A percentile compares a stretch with the other conserved stretches of the same genome.
These are phyloP conservation scores for Drosophila santomea DNA, from an alignment of 1,140 invertebrate species.

Conservation along the genomic window DNA sequence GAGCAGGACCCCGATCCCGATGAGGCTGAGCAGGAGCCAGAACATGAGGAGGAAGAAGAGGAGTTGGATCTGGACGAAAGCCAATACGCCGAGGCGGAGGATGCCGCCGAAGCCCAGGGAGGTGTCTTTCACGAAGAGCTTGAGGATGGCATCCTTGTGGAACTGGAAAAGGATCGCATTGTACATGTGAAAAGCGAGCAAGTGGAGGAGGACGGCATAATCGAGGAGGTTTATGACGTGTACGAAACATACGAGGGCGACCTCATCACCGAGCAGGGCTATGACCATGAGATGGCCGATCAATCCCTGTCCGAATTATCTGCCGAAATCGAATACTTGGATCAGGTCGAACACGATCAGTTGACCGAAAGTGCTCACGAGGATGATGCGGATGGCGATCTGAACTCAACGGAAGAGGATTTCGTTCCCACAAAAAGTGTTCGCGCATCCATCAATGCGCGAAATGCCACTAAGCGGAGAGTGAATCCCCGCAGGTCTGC, in stretches of 20 bases:
- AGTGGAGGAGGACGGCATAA: constrained; percentile 72
- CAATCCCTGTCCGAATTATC: constrained; percentile 66
- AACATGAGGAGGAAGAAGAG: constrained; percentile 45
- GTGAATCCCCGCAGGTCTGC: constrained; percentile 23
- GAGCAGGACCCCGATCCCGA: constrained; percentile 11
- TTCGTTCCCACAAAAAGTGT: constrained; percentile 43
- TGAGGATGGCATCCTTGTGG: constrained; percentile 51
- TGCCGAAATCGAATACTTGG: constrained; percentile 70
- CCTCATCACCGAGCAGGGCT: constrained; percentile 54
- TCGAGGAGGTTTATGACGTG: constrained; percentile 71
- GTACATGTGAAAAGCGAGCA: constrained; percentile 64
- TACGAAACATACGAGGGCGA: constrained; percentile 65
- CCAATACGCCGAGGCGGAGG: constrained; percentile 18
- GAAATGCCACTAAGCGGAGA: constrained; percentile 35
- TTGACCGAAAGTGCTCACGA: constrained; percentile 67
- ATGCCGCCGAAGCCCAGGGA: constrained; percentile 5
- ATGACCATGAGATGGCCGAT: constrained; percentile 47
- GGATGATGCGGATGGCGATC: constrained; percentile 38
- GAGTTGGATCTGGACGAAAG: constrained; percentile 42
- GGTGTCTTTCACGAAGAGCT: constrained; percentile 33
- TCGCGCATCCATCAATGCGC: constrained; percentile 13
- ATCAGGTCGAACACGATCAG: constrained; percentile 57
- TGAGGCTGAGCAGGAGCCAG: constrained; percentile 22
- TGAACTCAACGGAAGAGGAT: constrained; percentile 54
- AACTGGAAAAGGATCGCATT: constrained; percentile 50